phyloP scores from a whole-genome alignment of 2,888 invertebrate genomes.

The Trypoxylon attenuatum region DNA sequence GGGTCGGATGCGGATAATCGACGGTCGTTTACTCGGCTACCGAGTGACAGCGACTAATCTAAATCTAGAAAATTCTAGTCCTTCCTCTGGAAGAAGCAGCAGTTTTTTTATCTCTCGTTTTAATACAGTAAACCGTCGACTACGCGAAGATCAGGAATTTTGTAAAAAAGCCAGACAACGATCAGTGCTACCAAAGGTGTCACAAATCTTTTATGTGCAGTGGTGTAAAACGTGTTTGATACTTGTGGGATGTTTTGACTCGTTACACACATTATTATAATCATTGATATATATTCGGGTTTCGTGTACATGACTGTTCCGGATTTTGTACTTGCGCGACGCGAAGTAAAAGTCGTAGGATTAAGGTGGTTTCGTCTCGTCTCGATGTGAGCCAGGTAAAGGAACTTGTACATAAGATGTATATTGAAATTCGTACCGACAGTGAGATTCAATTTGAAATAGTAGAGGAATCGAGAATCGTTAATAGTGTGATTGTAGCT shows the following conservation, averaged over 20 bases:
- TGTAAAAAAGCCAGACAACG: too few species aligned
- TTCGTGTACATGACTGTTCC: not conserved
- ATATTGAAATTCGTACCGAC: not conserved
- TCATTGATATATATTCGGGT: not conserved
- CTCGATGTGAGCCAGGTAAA: not conserved
- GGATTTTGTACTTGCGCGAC: not conserved
- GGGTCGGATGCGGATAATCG: conserved; percentile 93
- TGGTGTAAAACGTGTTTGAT: too few species aligned
- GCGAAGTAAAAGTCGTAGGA: not conserved
- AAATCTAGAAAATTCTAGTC: conserved; percentile 5
- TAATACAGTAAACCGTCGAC: not conserved
- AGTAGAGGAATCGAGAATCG: not conserved
- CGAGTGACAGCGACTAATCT: conserved; percentile 83
- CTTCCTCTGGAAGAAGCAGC: not conserved
- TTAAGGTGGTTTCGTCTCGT: not conserved
- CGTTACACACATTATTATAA: not conserved
- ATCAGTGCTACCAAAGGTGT: too few species aligned
- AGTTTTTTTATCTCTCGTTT: not conserved
- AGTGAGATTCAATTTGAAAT: not conserved
- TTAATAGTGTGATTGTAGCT: not conserved
- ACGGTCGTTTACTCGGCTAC: conserved; percentile 84
- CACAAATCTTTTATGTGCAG: not conserved
- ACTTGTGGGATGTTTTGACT: too few species aligned
- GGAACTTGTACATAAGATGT: not conserved
- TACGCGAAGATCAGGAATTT: too few species aligned